These are phyloP conservation scores for Acromyrmex charruanus DNA, from an alignment of 1,140 invertebrate species.

Conservation along the genomic window DNA sequence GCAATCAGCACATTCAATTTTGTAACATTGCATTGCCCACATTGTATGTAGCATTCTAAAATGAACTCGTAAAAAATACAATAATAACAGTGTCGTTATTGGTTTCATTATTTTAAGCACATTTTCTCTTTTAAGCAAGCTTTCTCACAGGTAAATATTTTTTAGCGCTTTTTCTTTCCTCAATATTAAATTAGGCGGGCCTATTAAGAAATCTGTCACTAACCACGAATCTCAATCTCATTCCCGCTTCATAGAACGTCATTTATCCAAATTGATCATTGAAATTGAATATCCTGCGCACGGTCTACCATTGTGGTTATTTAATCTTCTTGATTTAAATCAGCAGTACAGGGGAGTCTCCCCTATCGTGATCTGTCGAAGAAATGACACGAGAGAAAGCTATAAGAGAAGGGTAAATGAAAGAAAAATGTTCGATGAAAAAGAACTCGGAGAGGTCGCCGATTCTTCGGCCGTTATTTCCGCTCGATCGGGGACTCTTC, in stretches of 20 bases:
- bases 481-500: conserved; percentile 63
- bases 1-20: conserved; percentile 16
- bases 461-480: conserved; percentile 78
- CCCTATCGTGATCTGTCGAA: neutral
- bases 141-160: neutral
- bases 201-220: neutral
- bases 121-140: neutral
- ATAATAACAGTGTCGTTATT: neutral
- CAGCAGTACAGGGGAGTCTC: neutral
- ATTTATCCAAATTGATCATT: conserved; percentile 4
- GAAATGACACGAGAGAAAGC: neutral
- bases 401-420: conserved; percentile 6
- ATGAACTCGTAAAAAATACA: neutral
- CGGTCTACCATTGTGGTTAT: conserved; percentile 21
- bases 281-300: neutral
- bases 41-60: neutral
- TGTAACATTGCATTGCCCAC: neutral
- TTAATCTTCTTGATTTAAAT: conserved; percentile 46
- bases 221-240: neutral
- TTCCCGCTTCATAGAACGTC: neutral
- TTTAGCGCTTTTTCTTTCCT: neutral
- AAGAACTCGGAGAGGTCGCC: conserved; percentile 22
- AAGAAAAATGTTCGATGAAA: conserved; percentile 31
- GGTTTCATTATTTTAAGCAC: neutral
- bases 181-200: neutral